Evolutionary conservation across 1,140 invertebrate genomes (phyloP), one percentile per base, ranked within the genome.

Genomic region (Brachionus plicatilis): DNA sequence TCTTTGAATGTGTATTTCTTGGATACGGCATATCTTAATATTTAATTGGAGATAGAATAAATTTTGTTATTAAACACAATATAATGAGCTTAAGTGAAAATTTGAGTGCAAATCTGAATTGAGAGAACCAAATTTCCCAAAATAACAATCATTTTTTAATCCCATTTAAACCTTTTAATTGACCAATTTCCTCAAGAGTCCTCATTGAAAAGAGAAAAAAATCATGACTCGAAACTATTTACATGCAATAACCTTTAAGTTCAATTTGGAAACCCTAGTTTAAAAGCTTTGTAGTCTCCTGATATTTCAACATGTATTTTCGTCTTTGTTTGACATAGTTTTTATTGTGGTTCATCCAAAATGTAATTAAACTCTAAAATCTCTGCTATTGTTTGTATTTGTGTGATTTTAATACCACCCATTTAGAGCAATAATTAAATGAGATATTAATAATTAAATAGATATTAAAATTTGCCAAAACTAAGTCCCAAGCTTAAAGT

Each of bases 301-400:
- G 68, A 72, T 72, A 72, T 72, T 72, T 72, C n/a, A 43, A 72
- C 53, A 60, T 60, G 53, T 60, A 41, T 72, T 72, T 43, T 72
- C 14, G 17, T 43, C 68, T 24, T 72, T 43, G 24, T 41, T 72
- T 72, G 68, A 72, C 68, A 72, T 72, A 72, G 68, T 72, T 72
- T 72, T 41, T 72, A n/a, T 41, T 72, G 14, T 68, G 33, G 27
- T 68, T 68, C 27, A 41, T 68, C 24, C 14, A 68, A 68, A 68
- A 68, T n/a, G 11, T 68, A 68, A 68, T 68, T 68, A 68, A 68
- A 68, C 33, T 68, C 17, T 41, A 20, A 72, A 43, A 20, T 45
- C 68, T 72, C 68, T 72, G 68, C 68, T 45, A 43, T 72, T 72
- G 68, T 72, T 72, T 20, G 29, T 41, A n/a, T 41, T 72, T 72